Evolutionary conservation across 2,888 invertebrate species (phyloP), one percentile per base, ranked within the genome.

Genomic region (Polydrusus pterygomalis): DNA sequence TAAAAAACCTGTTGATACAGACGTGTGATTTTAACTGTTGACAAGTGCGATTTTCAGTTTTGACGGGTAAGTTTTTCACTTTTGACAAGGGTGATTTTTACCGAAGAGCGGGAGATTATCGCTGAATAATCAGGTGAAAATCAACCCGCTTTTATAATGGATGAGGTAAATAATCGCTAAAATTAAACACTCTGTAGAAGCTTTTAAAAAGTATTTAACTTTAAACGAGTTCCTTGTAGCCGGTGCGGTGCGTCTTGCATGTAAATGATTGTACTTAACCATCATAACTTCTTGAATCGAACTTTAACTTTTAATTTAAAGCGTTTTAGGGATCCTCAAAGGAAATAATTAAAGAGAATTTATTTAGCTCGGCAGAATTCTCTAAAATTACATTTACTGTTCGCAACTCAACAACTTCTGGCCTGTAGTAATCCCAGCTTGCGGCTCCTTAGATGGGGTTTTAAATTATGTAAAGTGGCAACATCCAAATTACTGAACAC

Each of bases 381-480:
- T 38, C 60, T 58, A 47, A 71, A 71, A 71, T 71, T 71, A 63
- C 38, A 40, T 63, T 47, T 38, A 30, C 54, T 51, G 47, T 64
- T 63, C 54, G 63, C 63, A 17, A 71, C 71, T 60, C 45, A 70
- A 68, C 68, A 51, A 54, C 58, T 62, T 49, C 62, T 70, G 62
- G 62, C 62, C 70, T 60, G 47, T 49, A 38, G 5, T 63, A 43
- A 58, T 60, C 6, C 47, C 15, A 9, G 70, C 49, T 43, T 64
- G 64, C 49, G 71, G 71, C 64, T 54, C 34, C 15, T 64, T 43
- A 64, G 56, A 62, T 49, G 62, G 34, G 62, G 70, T 62, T 70
- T 70, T 71, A 71, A 71, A 71, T 71, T 71, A 71, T 64, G 63
- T 40, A 71, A 64, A 71, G 64, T 71, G 71, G 71, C 64, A 64